Conservation (phyloP, 35 echinoderm and acorn worm species). For the Anneissia japonica region DNA sequence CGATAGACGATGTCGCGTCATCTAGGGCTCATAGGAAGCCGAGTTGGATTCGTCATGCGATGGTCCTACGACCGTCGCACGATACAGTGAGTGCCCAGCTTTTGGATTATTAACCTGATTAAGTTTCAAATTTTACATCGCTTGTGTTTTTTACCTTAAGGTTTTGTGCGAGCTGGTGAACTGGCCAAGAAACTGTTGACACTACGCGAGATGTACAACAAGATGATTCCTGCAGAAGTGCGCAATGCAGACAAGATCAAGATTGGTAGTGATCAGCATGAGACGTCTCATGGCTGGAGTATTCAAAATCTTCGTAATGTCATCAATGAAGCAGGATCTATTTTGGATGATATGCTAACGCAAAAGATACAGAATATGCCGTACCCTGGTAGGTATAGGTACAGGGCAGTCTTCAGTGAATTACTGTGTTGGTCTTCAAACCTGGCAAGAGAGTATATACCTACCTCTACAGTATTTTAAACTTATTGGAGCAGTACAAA, state of each 20-base stretch:
- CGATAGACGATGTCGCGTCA: too few relatives aligned
- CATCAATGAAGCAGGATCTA: slow-evolving; percentile 57
- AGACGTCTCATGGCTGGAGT: slow-evolving; percentile 68
- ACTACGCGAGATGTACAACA: slow-evolving; percentile 71
- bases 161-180: slow-evolving; percentile 60
- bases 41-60: too few relatives aligned
- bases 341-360: slow-evolving; percentile 66
- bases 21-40: too few relatives aligned
- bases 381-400: background rate
- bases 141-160: slow-evolving; percentile 17
- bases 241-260: slow-evolving; percentile 20
- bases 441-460: too few relatives aligned
- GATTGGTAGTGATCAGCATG: slow-evolving; percentile 36
- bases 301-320: slow-evolving; percentile 49
- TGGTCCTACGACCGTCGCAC: too few relatives aligned
- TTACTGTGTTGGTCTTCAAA: too few relatives aligned
- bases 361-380: background rate
- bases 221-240: slow-evolving; percentile 49
- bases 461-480: too few relatives aligned
- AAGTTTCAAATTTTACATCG: background rate
- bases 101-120: too few relatives aligned
- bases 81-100: too few relatives aligned
- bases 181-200: slow-evolving; percentile 50
- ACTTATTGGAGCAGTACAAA: too few relatives aligned
- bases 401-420: too few relatives aligned